Conservation (phyloP, 2,888 invertebrate genomes). For the Drosophila subquinaria region DNA sequence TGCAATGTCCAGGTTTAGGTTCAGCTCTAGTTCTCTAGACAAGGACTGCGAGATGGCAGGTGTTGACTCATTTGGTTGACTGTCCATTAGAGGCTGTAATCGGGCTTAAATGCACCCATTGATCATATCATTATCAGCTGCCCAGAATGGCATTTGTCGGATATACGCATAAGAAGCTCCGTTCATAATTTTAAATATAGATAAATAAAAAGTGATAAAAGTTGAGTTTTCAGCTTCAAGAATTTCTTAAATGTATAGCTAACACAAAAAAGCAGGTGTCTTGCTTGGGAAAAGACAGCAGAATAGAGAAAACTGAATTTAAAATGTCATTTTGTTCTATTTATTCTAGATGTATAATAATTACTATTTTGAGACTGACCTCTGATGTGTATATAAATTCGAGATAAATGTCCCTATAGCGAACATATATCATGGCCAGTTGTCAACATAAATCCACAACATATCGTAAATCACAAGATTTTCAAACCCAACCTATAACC, state of each 20-base stretch:
- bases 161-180: slow-evolving; percentile 10
- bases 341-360: background rate
- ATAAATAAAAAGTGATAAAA: background rate
- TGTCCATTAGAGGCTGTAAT: slow-evolving; percentile 63
- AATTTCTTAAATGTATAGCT: no score
- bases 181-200: slow-evolving; percentile 11
- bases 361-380: background rate
- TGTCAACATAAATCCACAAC: slow-evolving; percentile 1
- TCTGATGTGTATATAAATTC: background rate
- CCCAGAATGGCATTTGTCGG: slow-evolving; percentile 27
- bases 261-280: no score
- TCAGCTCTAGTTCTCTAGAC: slow-evolving; percentile 12
- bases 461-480: slow-evolving; percentile 3
- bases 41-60: slow-evolving; percentile 54
- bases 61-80: slow-evolving; percentile 74
- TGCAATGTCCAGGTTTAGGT: slow-evolving; percentile 33
- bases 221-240: background rate
- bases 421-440: background rate
- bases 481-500: background rate
- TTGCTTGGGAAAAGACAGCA: background rate
- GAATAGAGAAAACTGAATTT: background rate
- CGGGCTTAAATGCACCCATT: slow-evolving; percentile 61
- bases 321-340: background rate
- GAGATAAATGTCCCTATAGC: background rate
- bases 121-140: slow-evolving; percentile 56